phyloP scores from a whole-genome alignment of 92 coral and sea anemone species.

The Epizoanthus stellaris region DNA sequence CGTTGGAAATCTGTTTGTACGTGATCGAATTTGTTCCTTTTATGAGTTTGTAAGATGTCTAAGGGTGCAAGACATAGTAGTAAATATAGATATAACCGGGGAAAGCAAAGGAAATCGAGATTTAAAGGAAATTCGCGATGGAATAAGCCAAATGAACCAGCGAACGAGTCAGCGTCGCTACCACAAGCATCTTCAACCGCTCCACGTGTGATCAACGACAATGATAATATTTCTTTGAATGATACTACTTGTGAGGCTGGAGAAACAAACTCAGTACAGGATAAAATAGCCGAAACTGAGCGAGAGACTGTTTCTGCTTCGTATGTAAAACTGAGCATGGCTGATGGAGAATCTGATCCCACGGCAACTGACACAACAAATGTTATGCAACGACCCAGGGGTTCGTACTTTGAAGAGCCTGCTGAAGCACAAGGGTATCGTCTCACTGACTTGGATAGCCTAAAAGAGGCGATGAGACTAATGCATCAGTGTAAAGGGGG shows the following conservation, averaged over 20 bases:
- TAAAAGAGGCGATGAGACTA: conserved; percentile 13
- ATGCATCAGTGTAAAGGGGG: conserved; percentile 31
- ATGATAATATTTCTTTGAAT: not conserved
- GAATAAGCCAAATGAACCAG: too few relatives aligned
- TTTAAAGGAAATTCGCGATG: too few relatives aligned
- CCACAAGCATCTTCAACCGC: not conserved
- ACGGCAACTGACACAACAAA: not conserved
- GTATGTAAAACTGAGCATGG: conserved; percentile 3
- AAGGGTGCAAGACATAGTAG: not conserved
- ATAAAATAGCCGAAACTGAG: too few relatives aligned
- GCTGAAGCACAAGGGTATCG: conserved; percentile 14
- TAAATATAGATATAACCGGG: not conserved
- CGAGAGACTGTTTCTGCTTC: not conserved
- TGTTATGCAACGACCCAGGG: not conserved
- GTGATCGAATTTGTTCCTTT: not conserved
- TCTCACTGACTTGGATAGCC: not conserved
- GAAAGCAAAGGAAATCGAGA: conserved; percentile 15
- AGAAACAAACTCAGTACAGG: too few relatives aligned
- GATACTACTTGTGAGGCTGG: not conserved
- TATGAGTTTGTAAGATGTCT: conserved; percentile 6
- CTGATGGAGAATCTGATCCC: not conserved
- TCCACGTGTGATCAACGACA: not conserved
- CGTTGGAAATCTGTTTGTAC: not conserved
- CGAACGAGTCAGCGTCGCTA: too few relatives aligned
- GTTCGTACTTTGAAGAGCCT: too few relatives aligned